These are phyloP conservation scores for Microctonus aethiopoides DNA, from an alignment of 2,888 invertebrate genomes.

Conservation along the genomic window DNA sequence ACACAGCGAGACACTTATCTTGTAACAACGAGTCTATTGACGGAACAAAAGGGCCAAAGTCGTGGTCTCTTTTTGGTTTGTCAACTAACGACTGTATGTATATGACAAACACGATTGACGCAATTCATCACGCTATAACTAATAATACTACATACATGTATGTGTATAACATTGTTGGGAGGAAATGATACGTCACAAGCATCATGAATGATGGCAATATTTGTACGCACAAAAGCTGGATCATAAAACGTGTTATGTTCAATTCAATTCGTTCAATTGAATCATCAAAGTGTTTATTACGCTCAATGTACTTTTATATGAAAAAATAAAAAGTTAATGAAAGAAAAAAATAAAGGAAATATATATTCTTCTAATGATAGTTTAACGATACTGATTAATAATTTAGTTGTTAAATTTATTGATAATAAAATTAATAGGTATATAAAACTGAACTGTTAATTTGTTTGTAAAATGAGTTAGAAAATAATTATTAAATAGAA, in stretches of 20 bases:
- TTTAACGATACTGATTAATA: too few relatives aligned
- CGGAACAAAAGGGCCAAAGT: constrained; percentile 25
- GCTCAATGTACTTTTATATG: not conserved
- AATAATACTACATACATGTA: not conserved
- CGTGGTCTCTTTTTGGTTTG: constrained; percentile 13
- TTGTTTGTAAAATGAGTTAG: too few relatives aligned
- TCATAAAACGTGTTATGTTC: constrained; percentile 62
- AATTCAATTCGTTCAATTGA: constrained; percentile 65
- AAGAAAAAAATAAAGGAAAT: not conserved
- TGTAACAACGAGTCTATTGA: constrained; percentile 26
- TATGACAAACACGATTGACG: constrained; percentile 2
- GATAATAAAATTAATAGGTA: too few relatives aligned
- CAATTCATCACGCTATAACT: not conserved
- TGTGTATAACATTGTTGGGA: not conserved
- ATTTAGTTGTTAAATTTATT: too few relatives aligned
- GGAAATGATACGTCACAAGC: constrained; percentile 12
- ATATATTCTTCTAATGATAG: too few relatives aligned
- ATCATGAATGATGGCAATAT: constrained; percentile 61
- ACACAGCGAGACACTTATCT: constrained; percentile 21
- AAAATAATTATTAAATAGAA: too few relatives aligned
- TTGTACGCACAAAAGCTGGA: constrained; percentile 65
- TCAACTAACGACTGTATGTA: not conserved
- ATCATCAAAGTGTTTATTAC: not conserved
- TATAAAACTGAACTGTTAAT: too few relatives aligned
- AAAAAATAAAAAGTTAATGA: not conserved